Percentiles rank a stretch among this genome's conserved stretches.
Conservation (phyloP, 2,113 vertebrate species). For the Brachyhypopomus gauderio region DNA sequence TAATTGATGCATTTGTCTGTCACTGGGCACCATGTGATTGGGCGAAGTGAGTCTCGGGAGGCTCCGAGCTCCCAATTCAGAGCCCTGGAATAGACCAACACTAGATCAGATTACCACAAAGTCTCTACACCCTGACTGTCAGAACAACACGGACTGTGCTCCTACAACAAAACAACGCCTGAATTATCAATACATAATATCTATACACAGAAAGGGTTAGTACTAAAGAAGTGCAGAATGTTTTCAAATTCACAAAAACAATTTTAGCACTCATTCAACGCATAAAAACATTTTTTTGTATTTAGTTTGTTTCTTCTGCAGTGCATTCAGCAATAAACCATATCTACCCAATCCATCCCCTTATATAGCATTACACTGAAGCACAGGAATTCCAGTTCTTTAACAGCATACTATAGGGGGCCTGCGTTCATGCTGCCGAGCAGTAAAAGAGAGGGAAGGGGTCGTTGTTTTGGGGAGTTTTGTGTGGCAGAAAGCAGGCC, state of each 20-base stretch:
- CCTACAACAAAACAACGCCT: neutral
- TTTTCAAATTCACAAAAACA: too few species aligned
- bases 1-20: slow-evolving; percentile 92
- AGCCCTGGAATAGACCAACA: slow-evolving; percentile 33
- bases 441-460: slow-evolving; percentile 68
- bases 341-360: slow-evolving; percentile 43
- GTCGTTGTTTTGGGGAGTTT: slow-evolving; percentile 64
- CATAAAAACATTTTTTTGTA: neutral
- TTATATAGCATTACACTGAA: slow-evolving; percentile 64
- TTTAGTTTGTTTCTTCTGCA: neutral
- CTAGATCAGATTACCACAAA: slow-evolving; percentile 12
- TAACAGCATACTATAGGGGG: slow-evolving; percentile 63
- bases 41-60: slow-evolving; percentile 72
- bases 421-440: slow-evolving; percentile 66
- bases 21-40: slow-evolving; percentile 86
- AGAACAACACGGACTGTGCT: neutral
- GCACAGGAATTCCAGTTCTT: slow-evolving; percentile 49
- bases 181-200: neutral
- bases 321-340: slow-evolving; percentile 21
- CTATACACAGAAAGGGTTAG: too few species aligned
- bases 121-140: neutral
- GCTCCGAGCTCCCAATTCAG: slow-evolving; percentile 60
- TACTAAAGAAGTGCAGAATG: neutral
- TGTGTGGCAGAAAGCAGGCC: slow-evolving; percentile 62
- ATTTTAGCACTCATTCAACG: too few species aligned